These are phyloP conservation scores for Chaetogeoica ovagalla DNA, from an alignment of 2,888 invertebrate genomes.

Conservation along the genomic window DNA sequence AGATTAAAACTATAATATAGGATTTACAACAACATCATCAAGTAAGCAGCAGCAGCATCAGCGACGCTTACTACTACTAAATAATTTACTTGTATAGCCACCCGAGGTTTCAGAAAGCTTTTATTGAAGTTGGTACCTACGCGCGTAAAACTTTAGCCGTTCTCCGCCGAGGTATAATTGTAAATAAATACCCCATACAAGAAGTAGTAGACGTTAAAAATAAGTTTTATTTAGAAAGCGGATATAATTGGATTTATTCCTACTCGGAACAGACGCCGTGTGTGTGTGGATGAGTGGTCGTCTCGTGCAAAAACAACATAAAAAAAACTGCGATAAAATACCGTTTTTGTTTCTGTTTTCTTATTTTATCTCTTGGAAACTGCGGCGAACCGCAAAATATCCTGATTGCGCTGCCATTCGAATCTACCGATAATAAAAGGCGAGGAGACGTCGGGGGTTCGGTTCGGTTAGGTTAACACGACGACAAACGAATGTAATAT, in stretches of 20 bases:
- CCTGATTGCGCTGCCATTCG: background rate
- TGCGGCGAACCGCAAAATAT: background rate
- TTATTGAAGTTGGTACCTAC: background rate
- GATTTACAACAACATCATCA: too few relatives aligned
- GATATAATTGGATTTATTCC: background rate
- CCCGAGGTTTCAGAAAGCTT: background rate
- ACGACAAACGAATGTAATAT: too few relatives aligned
- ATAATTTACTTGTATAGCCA: background rate
- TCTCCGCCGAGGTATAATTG: background rate
- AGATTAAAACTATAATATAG: constrained; percentile 4
- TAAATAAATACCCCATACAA: constrained; percentile 3
- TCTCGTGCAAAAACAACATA: background rate
- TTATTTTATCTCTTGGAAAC: background rate
- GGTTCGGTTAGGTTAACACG: too few relatives aligned
- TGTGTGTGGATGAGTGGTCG: background rate
- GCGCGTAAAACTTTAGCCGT: background rate
- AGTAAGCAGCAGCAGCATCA: too few relatives aligned
- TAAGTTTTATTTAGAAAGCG: too few relatives aligned
- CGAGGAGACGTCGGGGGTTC: too few relatives aligned
- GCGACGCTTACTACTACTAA: background rate
- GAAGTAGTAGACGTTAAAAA: background rate
- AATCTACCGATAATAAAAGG: too few relatives aligned
- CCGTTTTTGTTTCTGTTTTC: background rate
- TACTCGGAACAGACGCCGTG: background rate
- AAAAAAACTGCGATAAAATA: background rate